phyloP scores from a whole-genome alignment of 2,113 vertebrate genomes.

The Microtus ochrogaster region DNA sequence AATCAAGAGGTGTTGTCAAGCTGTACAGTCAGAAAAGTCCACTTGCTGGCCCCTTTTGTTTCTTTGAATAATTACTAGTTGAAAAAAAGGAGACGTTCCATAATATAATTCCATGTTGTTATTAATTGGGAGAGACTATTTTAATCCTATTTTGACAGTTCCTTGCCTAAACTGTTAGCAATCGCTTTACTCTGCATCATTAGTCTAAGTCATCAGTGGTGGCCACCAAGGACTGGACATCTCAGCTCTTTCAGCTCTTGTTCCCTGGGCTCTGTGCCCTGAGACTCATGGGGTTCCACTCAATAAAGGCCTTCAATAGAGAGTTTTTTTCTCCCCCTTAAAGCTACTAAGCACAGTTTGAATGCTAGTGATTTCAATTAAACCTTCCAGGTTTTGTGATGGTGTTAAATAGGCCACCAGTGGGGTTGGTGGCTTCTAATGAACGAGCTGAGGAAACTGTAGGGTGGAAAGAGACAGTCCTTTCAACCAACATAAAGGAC shows the following conservation, averaged over 20 bases:
- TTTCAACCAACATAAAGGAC: conserved; percentile 68
- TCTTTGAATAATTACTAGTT: conserved; percentile 69
- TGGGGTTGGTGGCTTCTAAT: conserved; percentile 52
- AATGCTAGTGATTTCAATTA: conserved; percentile 79
- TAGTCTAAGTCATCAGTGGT: conserved; percentile 38
- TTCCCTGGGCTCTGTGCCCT: conserved; percentile 32
- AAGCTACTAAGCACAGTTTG: conserved; percentile 72
- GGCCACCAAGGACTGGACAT: conserved; percentile 21
- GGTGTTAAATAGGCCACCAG: conserved; percentile 72
- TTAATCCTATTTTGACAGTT: conserved; percentile 70
- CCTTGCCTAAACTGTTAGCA: conserved; percentile 60
- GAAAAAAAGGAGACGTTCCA: background rate
- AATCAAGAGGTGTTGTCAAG: conserved; percentile 68
- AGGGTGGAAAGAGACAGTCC: conserved; percentile 51
- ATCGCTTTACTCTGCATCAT: conserved; percentile 50
- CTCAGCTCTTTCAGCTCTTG: conserved; percentile 42
- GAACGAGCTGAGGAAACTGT: conserved; percentile 57
- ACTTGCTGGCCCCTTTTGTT: conserved; percentile 62
- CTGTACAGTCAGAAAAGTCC: conserved; percentile 56
- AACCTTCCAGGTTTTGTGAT: conserved; percentile 71
- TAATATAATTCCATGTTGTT: conserved; percentile 64
- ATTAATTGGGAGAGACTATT: conserved; percentile 62
- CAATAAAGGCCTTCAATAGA: conserved; percentile 68
- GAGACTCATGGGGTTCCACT: conserved; percentile 49
- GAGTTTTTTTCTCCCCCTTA: background rate